Evolutionary conservation across 2,888 invertebrate species (phyloP).

Genomic region (Nephrotoma flavescens): DNA sequence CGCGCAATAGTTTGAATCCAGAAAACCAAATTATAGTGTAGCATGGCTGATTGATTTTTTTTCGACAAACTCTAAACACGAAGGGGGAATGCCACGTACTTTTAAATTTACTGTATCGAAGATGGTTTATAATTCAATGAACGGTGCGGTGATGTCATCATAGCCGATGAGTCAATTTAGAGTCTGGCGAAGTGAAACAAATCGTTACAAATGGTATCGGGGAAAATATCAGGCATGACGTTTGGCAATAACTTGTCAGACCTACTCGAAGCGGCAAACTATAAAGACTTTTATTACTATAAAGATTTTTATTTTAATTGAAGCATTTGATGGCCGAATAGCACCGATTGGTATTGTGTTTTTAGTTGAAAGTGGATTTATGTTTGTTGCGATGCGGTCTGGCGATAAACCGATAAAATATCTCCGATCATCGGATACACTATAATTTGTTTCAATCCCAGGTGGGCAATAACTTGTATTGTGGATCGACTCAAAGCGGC

Average conservation of each 20-base stretch:
- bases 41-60: too few species aligned
- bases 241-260: slow-evolving; percentile 58
- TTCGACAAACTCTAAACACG: slow-evolving; percentile 52
- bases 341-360: slow-evolving; percentile 54
- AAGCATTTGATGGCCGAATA: background rate
- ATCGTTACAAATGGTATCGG: slow-evolving; percentile 33
- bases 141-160: slow-evolving; percentile 33
- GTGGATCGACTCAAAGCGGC: too few species aligned
- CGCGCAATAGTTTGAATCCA: too few species aligned
- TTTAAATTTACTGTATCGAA: slow-evolving; percentile 42
- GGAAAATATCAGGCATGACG: slow-evolving; percentile 40
- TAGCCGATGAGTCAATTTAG: slow-evolving; percentile 36
- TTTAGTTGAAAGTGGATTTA: slow-evolving; percentile 31
- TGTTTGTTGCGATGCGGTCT: slow-evolving; percentile 45
- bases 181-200: slow-evolving; percentile 16
- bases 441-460: slow-evolving; percentile 27
- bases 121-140: slow-evolving; percentile 47
- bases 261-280: slow-evolving; percentile 46
- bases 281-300: slow-evolving; percentile 34
- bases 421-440: slow-evolving; percentile 44
- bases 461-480: too few species aligned
- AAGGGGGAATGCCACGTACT: slow-evolving; percentile 34
- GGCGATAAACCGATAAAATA: slow-evolving; percentile 44
- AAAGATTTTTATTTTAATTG: too few species aligned
- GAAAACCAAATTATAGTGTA: too few species aligned